Conservation (phyloP, 2,113 vertebrate species). For the Puma concolor region DNA sequence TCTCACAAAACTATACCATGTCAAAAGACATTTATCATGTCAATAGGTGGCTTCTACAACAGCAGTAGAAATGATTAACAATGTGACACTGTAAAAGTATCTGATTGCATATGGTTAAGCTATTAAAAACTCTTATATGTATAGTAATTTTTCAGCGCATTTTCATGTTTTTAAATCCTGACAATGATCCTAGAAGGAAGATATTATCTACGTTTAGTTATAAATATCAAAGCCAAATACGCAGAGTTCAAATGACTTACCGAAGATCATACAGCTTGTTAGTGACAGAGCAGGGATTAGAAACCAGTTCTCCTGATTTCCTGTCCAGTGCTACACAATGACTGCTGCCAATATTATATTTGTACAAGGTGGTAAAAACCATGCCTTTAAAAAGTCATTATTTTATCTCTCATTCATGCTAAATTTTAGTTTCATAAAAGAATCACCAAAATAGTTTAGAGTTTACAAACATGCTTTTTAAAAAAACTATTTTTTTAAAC, state of each 20-base stretch:
- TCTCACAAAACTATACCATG: not conserved
- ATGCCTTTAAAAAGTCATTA: not conserved
- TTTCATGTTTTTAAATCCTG: constrained; percentile 40
- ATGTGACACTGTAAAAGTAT: not conserved
- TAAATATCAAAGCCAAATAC: constrained; percentile 31
- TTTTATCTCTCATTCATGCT: constrained; percentile 13
- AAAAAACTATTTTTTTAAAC: not conserved
- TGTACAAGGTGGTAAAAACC: constrained; percentile 9
- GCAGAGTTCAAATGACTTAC: constrained; percentile 54
- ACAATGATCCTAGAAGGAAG: not conserved
- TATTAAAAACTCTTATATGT: not conserved
- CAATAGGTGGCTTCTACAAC: not conserved
- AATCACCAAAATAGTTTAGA: not conserved
- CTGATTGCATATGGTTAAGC: not conserved
- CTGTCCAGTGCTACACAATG: not conserved
- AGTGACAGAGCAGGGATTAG: constrained; percentile 17
- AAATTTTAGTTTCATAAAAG: constrained; percentile 56
- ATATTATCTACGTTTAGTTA: not conserved
- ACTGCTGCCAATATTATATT: constrained; percentile 21
- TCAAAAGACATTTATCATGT: constrained; percentile 5
- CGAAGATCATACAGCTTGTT: not conserved
- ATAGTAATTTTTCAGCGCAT: not conserved
- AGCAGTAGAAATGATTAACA: constrained; percentile 10
- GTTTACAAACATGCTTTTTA: constrained; percentile 35
- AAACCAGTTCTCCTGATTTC: constrained; percentile 32